phyloP scores from a whole-genome alignment of 2,797 vertebrate species.

The Anas capensis region DNA sequence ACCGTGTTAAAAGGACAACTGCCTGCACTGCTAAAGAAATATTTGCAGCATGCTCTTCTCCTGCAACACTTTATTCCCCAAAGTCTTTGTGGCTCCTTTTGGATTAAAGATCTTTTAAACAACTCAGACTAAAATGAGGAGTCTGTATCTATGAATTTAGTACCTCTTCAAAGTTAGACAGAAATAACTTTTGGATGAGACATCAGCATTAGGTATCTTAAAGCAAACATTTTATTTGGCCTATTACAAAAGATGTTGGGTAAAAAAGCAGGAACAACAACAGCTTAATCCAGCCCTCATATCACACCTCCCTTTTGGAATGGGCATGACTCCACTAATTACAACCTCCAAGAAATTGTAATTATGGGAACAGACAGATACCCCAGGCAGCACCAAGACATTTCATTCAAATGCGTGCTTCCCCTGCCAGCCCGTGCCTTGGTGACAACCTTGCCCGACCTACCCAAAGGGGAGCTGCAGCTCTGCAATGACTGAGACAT shows the following conservation, averaged over 20 bases:
- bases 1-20: neutral
- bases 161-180: neutral
- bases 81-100: neutral
- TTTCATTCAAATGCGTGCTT: neutral
- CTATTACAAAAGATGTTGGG: neutral
- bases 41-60: neutral
- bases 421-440: conserved; percentile 15
- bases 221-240: neutral
- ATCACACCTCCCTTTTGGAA: neutral
- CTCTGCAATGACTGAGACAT: conserved; percentile 40
- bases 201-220: neutral
- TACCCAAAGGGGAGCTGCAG: conserved; percentile 51
- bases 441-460: conserved; percentile 50
- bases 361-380: conserved; percentile 58
- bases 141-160: neutral
- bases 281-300: neutral
- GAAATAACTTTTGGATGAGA: neutral
- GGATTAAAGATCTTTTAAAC: neutral
- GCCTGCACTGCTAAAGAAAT: neutral
- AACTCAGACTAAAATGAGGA: neutral
- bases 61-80: neutral
- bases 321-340: conserved; percentile 45
- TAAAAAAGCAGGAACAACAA: neutral
- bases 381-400: conserved; percentile 43
- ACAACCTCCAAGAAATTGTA: conserved; percentile 31